These are phyloP conservation scores for Plestiodon gilberti DNA, from an alignment of 2,113 vertebrate species.

Conservation along the genomic window DNA sequence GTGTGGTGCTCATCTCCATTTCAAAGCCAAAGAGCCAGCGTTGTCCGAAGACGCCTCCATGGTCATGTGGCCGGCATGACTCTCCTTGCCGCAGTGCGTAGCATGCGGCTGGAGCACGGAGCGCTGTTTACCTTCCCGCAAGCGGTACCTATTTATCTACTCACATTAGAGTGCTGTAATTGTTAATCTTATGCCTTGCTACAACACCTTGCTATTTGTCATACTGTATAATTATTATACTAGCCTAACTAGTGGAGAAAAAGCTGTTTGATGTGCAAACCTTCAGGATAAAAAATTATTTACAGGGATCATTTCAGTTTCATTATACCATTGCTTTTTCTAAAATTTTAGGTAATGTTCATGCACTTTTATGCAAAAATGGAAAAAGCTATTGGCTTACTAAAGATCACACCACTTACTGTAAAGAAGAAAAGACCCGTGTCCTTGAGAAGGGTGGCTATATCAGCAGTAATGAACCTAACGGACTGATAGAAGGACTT, in stretches of 20 bases:
- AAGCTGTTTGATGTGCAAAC: not conserved
- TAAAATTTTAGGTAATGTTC: slow-evolving; percentile 67
- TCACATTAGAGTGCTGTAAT: no score
- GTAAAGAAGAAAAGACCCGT: slow-evolving; percentile 47
- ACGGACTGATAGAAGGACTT: slow-evolving; percentile 63
- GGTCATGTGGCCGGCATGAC: no score
- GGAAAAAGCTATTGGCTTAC: slow-evolving; percentile 68
- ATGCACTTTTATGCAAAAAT: slow-evolving; percentile 75
- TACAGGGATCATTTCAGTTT: not conserved
- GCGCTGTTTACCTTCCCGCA: no score
- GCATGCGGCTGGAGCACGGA: no score
- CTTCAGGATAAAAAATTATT: not conserved
- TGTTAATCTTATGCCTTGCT: no score
- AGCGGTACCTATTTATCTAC: no score
- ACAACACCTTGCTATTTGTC: no score
- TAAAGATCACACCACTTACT: slow-evolving; percentile 71
- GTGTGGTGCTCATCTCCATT: no score
- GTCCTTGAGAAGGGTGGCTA: slow-evolving; percentile 57
- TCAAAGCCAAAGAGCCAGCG: no score
- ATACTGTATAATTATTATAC: no score
- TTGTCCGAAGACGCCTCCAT: no score
- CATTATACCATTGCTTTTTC: not conserved
- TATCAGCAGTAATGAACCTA: slow-evolving; percentile 58
- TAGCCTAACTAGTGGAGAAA: not conserved
- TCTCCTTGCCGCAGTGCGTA: no score